Evolutionary conservation across 2,888 invertebrate species (phyloP).

Genomic region (Nudaria mundana): DNA sequence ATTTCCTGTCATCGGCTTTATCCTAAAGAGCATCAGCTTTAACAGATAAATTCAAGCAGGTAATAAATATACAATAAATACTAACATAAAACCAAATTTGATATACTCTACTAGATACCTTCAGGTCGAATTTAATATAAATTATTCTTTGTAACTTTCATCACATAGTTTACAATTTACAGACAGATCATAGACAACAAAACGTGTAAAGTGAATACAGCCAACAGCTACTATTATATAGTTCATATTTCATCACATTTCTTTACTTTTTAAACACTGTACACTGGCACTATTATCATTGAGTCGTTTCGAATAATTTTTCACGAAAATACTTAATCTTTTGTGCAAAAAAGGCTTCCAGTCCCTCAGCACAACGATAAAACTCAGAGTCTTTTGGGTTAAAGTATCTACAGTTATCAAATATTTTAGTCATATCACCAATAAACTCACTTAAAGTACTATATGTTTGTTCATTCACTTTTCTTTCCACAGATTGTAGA

Average conservation of each 20-base stretch:
- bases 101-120: conserved; percentile 52
- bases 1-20: conserved; percentile 51
- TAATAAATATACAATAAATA: conserved; percentile 79
- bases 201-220: conserved; percentile 34
- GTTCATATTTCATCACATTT: conserved; percentile 27
- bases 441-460: conserved; percentile 96
- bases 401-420: conserved; percentile 99
- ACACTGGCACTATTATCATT: conserved; percentile 70
- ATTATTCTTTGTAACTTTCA: conserved; percentile 67
- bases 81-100: conserved; percentile 59
- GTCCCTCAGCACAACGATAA: conserved; percentile 96
- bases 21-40: conserved; percentile 59
- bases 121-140: conserved; percentile 51
- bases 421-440: conserved; percentile 98
- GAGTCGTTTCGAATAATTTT: conserved; percentile 86
- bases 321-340: conserved; percentile 94
- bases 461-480: conserved; percentile 91
- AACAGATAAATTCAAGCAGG: conserved; percentile 53
- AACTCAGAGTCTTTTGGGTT: conserved; percentile 97
- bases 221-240: conserved; percentile 23
- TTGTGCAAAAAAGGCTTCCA: conserved; percentile 97
- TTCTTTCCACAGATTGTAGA: conserved; percentile 94
- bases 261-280: conserved; percentile 42
- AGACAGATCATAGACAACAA: conserved; percentile 58
- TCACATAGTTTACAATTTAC: conserved; percentile 72